Evolutionary conservation across 2,888 invertebrate species (phyloP).

Genomic region (Heliconius ethilla): DNA sequence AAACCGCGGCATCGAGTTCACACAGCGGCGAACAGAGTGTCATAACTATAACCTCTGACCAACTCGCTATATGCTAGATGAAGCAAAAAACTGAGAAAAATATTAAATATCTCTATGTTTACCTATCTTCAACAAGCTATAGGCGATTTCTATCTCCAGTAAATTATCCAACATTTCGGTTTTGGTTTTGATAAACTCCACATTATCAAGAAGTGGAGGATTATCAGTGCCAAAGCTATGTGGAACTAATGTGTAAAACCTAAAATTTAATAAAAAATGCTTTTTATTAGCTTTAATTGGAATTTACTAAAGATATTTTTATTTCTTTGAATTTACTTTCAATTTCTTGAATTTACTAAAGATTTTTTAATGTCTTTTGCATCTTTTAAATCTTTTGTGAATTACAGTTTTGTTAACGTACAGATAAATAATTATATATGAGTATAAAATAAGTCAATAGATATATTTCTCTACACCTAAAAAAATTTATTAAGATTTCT

Average conservation of each 20-base stretch:
- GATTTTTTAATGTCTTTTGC: not conserved
- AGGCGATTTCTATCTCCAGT: slow-evolving; percentile 97
- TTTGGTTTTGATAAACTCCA: slow-evolving; percentile 85
- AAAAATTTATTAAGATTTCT: too few relatives aligned
- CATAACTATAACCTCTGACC: too few relatives aligned
- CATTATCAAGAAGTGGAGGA: slow-evolving; percentile 90
- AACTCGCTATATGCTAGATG: too few relatives aligned
- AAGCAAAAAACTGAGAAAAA: not conserved
- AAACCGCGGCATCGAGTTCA: too few relatives aligned
- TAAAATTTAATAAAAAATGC: slow-evolving; percentile 47
- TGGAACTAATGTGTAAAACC: slow-evolving; percentile 97
- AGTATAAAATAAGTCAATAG: too few relatives aligned
- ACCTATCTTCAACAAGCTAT: slow-evolving; percentile 88
- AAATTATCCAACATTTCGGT: slow-evolving; percentile 94
- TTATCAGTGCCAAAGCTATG: slow-evolving; percentile 94
- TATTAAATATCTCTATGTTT: not conserved
- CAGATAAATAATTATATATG: too few relatives aligned
- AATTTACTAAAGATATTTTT: not conserved
- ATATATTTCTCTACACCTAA: too few relatives aligned
- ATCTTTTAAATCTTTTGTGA: too few relatives aligned
- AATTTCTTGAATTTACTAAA: not conserved
- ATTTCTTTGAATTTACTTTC: too few relatives aligned
- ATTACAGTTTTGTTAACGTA: too few relatives aligned
- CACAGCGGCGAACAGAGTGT: too few relatives aligned
- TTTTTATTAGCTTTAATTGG: not conserved